A percentile compares a stretch with the other conserved stretches of the same genome.
phyloP scores from a whole-genome alignment of 2,113 vertebrate genomes.

The Cacatua alba region DNA sequence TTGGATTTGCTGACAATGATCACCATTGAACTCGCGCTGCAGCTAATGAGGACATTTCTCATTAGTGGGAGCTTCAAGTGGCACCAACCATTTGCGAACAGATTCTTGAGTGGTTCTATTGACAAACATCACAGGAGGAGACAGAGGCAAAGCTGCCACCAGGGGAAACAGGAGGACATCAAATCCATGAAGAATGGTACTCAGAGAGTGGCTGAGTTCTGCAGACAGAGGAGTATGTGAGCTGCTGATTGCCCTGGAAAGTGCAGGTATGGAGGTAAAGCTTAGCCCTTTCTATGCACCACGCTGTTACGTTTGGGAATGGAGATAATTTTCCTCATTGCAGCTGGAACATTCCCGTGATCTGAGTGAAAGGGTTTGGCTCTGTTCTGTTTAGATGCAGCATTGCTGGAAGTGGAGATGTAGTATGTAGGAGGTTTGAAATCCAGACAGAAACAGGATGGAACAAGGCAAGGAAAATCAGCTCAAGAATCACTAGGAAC shows the following conservation, averaged over 20 bases:
- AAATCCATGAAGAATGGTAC: not conserved
- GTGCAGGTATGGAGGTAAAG: not conserved
- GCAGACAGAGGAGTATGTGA: not conserved
- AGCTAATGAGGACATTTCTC: conserved; percentile 12
- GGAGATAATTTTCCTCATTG: not conserved
- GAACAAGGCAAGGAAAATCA: not conserved
- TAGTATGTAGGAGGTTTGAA: not conserved
- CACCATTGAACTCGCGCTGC: not conserved
- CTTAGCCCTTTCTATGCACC: not conserved
- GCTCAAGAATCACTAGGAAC: not conserved
- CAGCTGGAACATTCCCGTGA: not conserved
- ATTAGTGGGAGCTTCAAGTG: conserved; percentile 3
- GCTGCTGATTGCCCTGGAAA: not conserved
- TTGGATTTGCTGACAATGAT: conserved; percentile 6
- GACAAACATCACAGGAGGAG: not conserved
- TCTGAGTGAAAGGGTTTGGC: not conserved
- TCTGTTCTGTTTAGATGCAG: not conserved
- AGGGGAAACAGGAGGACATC: not conserved
- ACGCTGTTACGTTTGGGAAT: not conserved
- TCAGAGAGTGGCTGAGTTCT: not conserved
- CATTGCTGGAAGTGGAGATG: not conserved
- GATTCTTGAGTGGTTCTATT: not conserved
- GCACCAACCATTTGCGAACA: not conserved
- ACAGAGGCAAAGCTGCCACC: not conserved
- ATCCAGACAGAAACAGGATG: not conserved